Evolutionary conservation across 2,888 invertebrate genomes (phyloP).

Genomic region (Spilosoma lubricipeda): DNA sequence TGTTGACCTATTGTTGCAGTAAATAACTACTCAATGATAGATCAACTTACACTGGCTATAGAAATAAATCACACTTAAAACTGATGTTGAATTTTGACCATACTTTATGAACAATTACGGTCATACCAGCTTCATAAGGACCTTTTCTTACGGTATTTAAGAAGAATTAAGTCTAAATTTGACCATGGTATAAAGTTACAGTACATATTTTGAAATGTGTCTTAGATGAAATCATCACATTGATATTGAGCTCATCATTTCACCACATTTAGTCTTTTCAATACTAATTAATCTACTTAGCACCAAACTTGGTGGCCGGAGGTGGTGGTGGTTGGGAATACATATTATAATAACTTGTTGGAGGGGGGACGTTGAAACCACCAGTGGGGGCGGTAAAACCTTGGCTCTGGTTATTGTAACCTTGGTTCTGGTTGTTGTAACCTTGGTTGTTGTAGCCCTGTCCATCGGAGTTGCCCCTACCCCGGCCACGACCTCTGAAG

Average conservation of each 20-base stretch:
- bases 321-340: conserved; percentile 77
- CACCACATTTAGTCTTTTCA: conserved; percentile 43
- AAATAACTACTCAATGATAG: neutral
- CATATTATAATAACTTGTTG: conserved; percentile 80
- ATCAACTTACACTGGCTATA: neutral
- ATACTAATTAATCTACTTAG: conserved; percentile 50
- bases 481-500: conserved; percentile 64
- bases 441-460: conserved; percentile 35
- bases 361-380: conserved; percentile 62
- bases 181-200: neutral
- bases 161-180: neutral
- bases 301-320: conserved; percentile 57
- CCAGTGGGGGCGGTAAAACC: conserved; percentile 31
- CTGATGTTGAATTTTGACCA: neutral
- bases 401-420: conserved; percentile 30
- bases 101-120: too few relatives aligned
- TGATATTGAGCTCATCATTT: conserved; percentile 29
- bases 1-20: neutral
- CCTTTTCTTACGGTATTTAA: too few relatives aligned
- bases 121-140: neutral
- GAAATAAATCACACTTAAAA: neutral
- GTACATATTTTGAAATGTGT: conserved; percentile 1
- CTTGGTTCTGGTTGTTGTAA: conserved; percentile 16
- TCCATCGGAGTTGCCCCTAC: conserved; percentile 35
- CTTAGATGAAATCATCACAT: conserved; percentile 3